phyloP scores from a whole-genome alignment of 2,113 vertebrate species.

The Anhinga anhinga region DNA sequence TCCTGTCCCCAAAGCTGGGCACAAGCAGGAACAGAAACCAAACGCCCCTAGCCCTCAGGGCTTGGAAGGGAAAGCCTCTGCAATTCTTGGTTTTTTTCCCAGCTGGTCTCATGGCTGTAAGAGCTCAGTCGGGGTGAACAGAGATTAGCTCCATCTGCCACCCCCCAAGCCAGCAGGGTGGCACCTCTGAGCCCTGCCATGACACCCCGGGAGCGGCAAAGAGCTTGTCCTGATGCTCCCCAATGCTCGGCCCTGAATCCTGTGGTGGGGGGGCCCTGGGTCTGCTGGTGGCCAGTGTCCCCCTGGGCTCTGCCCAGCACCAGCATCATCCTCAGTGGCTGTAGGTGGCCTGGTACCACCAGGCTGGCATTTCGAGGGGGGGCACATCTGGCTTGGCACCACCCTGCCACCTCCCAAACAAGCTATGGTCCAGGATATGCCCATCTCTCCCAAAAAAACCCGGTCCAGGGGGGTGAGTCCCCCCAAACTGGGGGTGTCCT shows the following conservation, averaged over 20 bases:
- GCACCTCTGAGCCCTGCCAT: background rate
- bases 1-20: background rate
- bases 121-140: accelerated
- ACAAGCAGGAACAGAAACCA: background rate
- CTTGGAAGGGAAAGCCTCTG: background rate
- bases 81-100: background rate
- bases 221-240: accelerated
- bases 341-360: background rate
- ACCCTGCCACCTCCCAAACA: accelerated
- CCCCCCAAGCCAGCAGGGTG: background rate
- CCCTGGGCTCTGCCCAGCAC: background rate
- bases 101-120: background rate
- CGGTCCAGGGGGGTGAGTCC: accelerated
- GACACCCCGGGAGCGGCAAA: accelerated
- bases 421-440: background rate
- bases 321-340: background rate
- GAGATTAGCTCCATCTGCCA: background rate
- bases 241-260: accelerated
- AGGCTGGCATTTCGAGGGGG: background rate
- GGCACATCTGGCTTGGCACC: background rate
- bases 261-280: background rate
- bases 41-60: background rate
- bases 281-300: accelerated
- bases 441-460: accelerated
- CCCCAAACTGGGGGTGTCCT: background rate